These are phyloP conservation scores for Lycaon pictus DNA, from an alignment of 2,113 vertebrate species.

Conservation along the genomic window DNA sequence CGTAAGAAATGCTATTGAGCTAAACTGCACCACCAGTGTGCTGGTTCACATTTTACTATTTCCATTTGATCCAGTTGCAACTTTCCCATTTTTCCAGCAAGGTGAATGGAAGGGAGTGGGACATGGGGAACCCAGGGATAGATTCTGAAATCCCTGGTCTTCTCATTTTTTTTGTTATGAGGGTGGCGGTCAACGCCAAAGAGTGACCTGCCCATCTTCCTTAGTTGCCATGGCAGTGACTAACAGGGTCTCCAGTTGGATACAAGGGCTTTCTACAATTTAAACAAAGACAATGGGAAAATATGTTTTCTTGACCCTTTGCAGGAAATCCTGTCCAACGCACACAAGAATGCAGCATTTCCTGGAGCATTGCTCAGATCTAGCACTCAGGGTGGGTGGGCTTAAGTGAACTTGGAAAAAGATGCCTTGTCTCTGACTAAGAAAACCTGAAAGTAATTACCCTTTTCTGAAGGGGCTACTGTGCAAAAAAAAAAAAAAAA, in stretches of 20 bases:
- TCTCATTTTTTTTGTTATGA: slow-evolving; percentile 57
- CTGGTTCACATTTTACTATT: not conserved
- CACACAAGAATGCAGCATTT: slow-evolving; percentile 82
- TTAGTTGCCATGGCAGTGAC: slow-evolving; percentile 79
- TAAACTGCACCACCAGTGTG: not conserved
- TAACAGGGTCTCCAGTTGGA: slow-evolving; percentile 75
- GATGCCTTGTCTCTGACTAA: rapidly evolving
- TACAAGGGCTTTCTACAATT: slow-evolving; percentile 80
- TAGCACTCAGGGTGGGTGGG: not conserved
- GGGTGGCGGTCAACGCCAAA: slow-evolving; percentile 64
- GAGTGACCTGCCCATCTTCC: slow-evolving; percentile 77
- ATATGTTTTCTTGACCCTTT: slow-evolving; percentile 88
- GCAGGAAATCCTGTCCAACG: slow-evolving; percentile 89
- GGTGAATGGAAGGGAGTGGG: not conserved
- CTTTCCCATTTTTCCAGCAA: slow-evolving; percentile 73
- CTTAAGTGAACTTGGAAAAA: not conserved
- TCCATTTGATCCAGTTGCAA: not conserved
- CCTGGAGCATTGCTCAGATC: slow-evolving; percentile 66
- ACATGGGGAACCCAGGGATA: rapidly evolving
- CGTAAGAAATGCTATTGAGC: not conserved
- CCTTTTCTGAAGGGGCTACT: too few relatives aligned
- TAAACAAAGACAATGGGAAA: slow-evolving; percentile 85
- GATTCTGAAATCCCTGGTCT: slow-evolving; percentile 35
- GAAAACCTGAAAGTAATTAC: not conserved
- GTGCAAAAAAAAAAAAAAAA: not conserved